Percentiles rank a stretch among this genome's conserved stretches.
These are phyloP conservation scores for Augochlorella aurata DNA, from an alignment of 2,888 invertebrate genomes.

Conservation along the genomic window DNA sequence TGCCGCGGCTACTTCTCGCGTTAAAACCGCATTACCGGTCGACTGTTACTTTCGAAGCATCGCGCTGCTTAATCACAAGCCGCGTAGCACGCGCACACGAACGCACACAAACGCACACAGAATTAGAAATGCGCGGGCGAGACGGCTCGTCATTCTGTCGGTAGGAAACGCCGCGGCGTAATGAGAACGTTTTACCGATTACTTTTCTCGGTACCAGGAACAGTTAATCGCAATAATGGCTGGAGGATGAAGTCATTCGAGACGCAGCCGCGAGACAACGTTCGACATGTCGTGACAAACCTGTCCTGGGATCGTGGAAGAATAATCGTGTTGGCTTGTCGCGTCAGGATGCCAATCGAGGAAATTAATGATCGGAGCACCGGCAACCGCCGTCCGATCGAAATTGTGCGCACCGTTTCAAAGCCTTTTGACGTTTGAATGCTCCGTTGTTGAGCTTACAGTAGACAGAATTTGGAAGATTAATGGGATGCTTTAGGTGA, in stretches of 20 bases:
- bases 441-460: too few species aligned
- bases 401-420: too few species aligned
- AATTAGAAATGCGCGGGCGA: too few species aligned
- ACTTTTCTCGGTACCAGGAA: background rate
- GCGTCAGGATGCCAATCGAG: too few species aligned
- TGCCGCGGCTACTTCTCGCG: background rate
- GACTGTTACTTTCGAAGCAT: background rate
- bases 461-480: too few species aligned
- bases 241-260: slow-evolving; percentile 24
- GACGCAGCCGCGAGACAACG: background rate
- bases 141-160: background rate
- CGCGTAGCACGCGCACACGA: too few species aligned
- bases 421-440: too few species aligned
- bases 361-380: too few species aligned
- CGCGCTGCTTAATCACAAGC: background rate
- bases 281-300: background rate
- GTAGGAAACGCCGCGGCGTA: background rate
- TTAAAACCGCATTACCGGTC: background rate
- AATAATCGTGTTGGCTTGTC: background rate
- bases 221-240: slow-evolving; percentile 32
- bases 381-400: too few species aligned
- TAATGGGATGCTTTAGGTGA: too few species aligned
- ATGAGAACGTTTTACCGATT: background rate
- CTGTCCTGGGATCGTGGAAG: background rate
- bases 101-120: background rate